phyloP scores from a whole-genome alignment of 1,140 invertebrate genomes.

The Pectinophora gossypiella region DNA sequence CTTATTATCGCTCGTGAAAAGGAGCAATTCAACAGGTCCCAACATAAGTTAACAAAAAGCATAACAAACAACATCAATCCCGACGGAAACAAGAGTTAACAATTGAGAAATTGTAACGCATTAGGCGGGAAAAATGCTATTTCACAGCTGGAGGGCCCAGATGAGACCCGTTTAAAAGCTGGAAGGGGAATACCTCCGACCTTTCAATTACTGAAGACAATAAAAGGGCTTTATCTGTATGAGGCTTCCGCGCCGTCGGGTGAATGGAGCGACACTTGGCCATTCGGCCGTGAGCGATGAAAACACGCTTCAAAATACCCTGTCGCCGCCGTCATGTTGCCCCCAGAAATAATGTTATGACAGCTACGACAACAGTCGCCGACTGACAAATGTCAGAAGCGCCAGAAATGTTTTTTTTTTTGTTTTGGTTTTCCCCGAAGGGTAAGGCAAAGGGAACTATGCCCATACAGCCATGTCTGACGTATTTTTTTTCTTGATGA shows the following conservation, averaged over 20 bases:
- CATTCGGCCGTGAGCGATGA: too few relatives aligned
- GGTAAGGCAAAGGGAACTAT: too few relatives aligned
- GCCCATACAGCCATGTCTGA: too few relatives aligned
- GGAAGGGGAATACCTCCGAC: constrained; percentile 47
- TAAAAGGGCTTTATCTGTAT: constrained; percentile 52
- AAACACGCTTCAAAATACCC: background rate
- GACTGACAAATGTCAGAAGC: too few relatives aligned
- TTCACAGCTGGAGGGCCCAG: constrained; percentile 37
- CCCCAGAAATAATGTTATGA: too few relatives aligned
- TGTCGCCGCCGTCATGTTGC: too few relatives aligned
- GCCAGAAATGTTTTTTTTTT: too few relatives aligned
- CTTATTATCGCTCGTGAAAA: too few relatives aligned
- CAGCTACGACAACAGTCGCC: too few relatives aligned
- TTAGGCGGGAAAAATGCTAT: constrained; percentile 37
- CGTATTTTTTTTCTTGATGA: too few relatives aligned
- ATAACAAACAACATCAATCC: background rate
- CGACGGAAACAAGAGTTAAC: background rate
- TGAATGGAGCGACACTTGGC: background rate
- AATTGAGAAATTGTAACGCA: constrained; percentile 23
- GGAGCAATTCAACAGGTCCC: background rate
- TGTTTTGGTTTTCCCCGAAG: too few relatives aligned
- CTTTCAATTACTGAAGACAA: constrained; percentile 65
- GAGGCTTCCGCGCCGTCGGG: background rate
- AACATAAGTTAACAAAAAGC: background rate
- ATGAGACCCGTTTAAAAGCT: constrained; percentile 53